Base-by-base conservation (phyloP, 2,888 invertebrate species). In the Drosophila melanosoma region DNA sequence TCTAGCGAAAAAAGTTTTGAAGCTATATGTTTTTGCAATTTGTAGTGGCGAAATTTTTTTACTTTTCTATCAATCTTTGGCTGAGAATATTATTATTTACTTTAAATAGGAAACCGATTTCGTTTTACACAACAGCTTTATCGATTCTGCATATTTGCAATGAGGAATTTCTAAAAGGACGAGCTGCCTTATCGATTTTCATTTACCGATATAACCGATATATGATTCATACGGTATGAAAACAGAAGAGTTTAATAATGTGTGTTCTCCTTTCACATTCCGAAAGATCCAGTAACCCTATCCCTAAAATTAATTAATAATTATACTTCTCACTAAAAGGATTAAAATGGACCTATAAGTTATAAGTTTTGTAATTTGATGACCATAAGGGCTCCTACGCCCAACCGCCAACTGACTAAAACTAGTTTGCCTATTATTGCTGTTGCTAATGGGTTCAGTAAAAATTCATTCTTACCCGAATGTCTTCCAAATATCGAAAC, bases 401-500 rank as follows among this genome's bases (percentile, higher is more conserved):
- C 17, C 38, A 17, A 8, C 17, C 17, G 17, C 4, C 8, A 8
- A n/a, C 8, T 20, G 15, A 20, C 20, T 15, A 45, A 45, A 23
- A 23, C 2, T 45, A 4, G 23, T 45, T 15, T 15, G 2, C 12
- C 1, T 45, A 67, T 49, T 17, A n/a, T 35, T 33, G 12, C 29
- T 53, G 7, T 3, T 15, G 26, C 1, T 33, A n/a, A 32, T 40
- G 3, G 20, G 1, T 7, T 45, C 20, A 36, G 7, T 17, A 42
- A 35, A 3, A 20, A 40, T 36, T 26, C 6, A 10, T n/a, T 45
- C 95, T 95, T 93, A 96, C 96, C 96, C 96, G 93, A 96, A 96
- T 86, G 96, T 96, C 95, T 95, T 95, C 96, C 96, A 96, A 92
- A 96, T 96, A 94, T 96, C 96, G 93, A 96, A 95, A 92, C 96